Percentiles rank a stretch among this genome's conserved stretches.
Conservation (phyloP, 1,140 invertebrate genomes). For the Heliconius eleuchia region DNA sequence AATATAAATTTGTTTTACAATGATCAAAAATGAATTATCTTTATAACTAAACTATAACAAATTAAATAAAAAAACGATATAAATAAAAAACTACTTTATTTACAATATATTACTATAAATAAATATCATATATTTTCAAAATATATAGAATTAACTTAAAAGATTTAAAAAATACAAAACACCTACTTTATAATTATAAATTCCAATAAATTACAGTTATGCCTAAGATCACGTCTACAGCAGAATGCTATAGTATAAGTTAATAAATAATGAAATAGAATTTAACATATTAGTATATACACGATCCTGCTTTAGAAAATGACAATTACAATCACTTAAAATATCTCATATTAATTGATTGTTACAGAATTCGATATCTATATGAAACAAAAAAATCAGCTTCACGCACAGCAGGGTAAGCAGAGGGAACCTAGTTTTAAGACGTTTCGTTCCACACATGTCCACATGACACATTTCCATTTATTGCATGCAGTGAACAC, state of each 20-base stretch:
- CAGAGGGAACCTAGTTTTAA: too few relatives aligned
- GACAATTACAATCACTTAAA: not conserved
- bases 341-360: too few relatives aligned
- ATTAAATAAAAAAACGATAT: not conserved
- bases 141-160: not conserved
- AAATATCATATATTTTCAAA: not conserved
- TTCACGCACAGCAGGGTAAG: too few relatives aligned
- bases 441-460: too few relatives aligned
- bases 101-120: slow-evolving; percentile 1
- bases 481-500: not conserved
- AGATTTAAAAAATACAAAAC: not conserved
- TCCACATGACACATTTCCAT: not conserved
- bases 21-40: too few relatives aligned
- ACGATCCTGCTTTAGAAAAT: not conserved
- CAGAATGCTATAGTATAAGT: not conserved
- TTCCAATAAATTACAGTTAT: slow-evolving; percentile 10
- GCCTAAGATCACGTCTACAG: slow-evolving; percentile 1
- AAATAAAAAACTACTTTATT: not conserved
- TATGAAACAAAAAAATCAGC: too few relatives aligned
- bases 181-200: not conserved
- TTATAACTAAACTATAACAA: not conserved
- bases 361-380: too few relatives aligned
- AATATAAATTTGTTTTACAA: too few relatives aligned
- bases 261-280: not conserved
- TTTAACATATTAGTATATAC: not conserved